These are phyloP conservation scores for Danio rerio DNA, from an alignment of 2,113 vertebrate genomes.

Conservation along the genomic window DNA sequence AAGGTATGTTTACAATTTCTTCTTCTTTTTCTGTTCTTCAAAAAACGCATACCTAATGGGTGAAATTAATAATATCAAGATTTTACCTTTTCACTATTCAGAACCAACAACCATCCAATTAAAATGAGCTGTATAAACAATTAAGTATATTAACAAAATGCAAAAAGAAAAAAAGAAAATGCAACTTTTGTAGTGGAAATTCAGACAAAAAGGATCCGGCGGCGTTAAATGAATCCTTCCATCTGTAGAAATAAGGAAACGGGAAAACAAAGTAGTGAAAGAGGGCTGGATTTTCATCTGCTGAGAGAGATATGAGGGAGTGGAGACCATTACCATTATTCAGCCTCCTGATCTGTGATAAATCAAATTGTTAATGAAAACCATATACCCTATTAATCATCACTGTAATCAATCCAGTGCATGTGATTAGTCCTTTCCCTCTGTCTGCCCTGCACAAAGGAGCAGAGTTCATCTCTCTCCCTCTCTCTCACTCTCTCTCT, in stretches of 20 bases:
- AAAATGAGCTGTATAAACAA: too few relatives aligned
- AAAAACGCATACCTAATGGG: too few relatives aligned
- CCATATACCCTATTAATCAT: slow-evolving; percentile 59
- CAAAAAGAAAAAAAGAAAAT: neutral
- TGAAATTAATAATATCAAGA: too few relatives aligned
- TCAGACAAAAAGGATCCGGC: neutral
- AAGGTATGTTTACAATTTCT: too few relatives aligned
- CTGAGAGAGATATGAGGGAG: slow-evolving; percentile 46
- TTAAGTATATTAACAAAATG: neutral
- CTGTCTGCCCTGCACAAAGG: slow-evolving; percentile 39
- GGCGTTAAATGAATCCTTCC: slow-evolving; percentile 9
- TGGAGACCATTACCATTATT: slow-evolving; percentile 62
- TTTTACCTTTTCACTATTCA: too few relatives aligned
- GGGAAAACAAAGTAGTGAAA: slow-evolving; percentile 26
- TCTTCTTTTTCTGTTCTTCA: too few relatives aligned
- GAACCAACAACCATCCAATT: too few relatives aligned
- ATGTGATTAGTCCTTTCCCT: slow-evolving; percentile 57
- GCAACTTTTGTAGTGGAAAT: neutral
- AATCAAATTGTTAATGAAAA: slow-evolving; percentile 62
- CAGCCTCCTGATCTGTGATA: slow-evolving; percentile 55
- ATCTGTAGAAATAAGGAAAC: slow-evolving; percentile 23
- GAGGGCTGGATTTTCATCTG: slow-evolving; percentile 30
- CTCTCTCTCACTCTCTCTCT: slow-evolving; percentile 13
- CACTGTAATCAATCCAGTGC: slow-evolving; percentile 59
- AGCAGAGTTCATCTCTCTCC: slow-evolving; percentile 27